A percentile compares a stretch with the other conserved stretches of the same genome.
These are phyloP conservation scores for Procavia capensis DNA, from an alignment of 2,113 vertebrate species.

Conservation along the genomic window DNA sequence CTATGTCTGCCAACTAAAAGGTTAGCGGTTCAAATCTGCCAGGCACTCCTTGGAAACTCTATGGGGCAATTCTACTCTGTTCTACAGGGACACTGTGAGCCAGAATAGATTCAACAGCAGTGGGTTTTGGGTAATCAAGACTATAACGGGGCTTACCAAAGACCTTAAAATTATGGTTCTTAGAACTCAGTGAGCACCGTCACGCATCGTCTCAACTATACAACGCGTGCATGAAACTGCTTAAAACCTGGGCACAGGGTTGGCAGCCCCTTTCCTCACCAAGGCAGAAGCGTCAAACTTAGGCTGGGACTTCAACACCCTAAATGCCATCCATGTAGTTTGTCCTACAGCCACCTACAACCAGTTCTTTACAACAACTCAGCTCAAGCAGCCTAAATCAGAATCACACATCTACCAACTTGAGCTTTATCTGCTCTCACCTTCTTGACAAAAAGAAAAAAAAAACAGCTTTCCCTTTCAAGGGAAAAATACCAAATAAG, in stretches of 20 bases:
- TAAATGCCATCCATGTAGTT: background rate
- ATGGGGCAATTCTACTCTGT: too few relatives aligned
- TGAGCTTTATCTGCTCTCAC: background rate
- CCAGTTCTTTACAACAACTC: background rate
- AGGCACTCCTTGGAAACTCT: too few relatives aligned
- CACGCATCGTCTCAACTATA: background rate
- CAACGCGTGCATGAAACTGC: background rate
- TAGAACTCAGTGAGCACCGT: background rate
- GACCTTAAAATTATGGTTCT: background rate
- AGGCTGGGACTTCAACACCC: too few relatives aligned
- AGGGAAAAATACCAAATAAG: background rate
- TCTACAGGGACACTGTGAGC: too few relatives aligned
- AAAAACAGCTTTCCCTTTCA: background rate
- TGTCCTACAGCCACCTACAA: rapidly evolving
- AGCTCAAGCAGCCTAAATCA: background rate
- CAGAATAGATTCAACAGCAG: too few relatives aligned
- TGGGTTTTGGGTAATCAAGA: too few relatives aligned
- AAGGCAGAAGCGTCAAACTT: background rate
- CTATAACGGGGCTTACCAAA: background rate
- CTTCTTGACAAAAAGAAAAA: background rate
- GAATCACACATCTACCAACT: background rate
- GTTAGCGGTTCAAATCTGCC: too few relatives aligned
- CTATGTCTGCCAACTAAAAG: too few relatives aligned
- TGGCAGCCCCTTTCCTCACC: background rate
- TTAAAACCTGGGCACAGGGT: background rate